phyloP scores from a whole-genome alignment of 2,888 invertebrate genomes.

The Athalia rosae region DNA sequence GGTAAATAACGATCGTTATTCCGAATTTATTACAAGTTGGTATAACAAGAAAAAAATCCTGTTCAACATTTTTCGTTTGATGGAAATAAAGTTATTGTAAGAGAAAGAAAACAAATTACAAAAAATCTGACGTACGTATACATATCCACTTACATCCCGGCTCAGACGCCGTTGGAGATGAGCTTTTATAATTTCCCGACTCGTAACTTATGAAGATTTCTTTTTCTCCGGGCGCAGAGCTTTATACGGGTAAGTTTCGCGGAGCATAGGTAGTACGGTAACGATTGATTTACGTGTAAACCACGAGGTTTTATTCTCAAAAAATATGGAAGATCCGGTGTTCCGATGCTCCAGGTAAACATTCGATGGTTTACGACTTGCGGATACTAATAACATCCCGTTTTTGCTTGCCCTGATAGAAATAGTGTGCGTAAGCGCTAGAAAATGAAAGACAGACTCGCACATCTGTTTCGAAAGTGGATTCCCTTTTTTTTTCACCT shows the following conservation, averaged over 20 bases:
- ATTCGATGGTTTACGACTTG: slow-evolving; percentile 24
- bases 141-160: background rate
- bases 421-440: background rate
- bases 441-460: slow-evolving; percentile 1
- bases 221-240: background rate
- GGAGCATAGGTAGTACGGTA: background rate
- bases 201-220: slow-evolving; percentile 2
- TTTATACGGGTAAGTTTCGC: background rate
- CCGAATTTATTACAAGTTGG: too few species aligned
- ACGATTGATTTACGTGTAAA: slow-evolving; percentile 21
- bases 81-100: too few species aligned
- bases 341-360: background rate
- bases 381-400: slow-evolving; percentile 22
- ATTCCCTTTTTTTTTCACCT: too few species aligned
- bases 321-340: slow-evolving; percentile 9
- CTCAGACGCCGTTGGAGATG: background rate
- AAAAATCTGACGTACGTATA: too few species aligned
- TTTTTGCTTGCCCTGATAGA: background rate
- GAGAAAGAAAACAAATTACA: too few species aligned
- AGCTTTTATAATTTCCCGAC: slow-evolving; percentile 6
- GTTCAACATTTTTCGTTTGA: too few species aligned
- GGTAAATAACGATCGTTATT: too few species aligned
- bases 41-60: too few species aligned
- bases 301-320: slow-evolving; percentile 21
- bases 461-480: background rate